Base-by-base conservation (phyloP, 2,888 invertebrate species). In the Drosophila phalerata region DNA sequence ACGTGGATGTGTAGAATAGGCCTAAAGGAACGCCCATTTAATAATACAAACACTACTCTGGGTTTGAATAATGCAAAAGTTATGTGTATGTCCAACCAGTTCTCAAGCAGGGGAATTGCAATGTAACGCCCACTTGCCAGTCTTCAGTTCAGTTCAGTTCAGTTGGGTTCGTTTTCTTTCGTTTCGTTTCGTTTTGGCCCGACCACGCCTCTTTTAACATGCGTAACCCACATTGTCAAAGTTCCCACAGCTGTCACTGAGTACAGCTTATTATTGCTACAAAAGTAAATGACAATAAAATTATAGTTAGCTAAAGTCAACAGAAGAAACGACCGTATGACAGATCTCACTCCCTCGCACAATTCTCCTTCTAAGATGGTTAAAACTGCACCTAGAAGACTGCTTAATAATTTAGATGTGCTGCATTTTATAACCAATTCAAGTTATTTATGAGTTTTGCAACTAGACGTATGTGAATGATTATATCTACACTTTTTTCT, bases 161-260 rank as follows among this genome's bases (percentile, higher is more conserved):
- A 22, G 15, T 32, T 48, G 10, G 11, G 43, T 32, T 19, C n/a
- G 19, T 10, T n/a, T 57, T 32, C 15, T 11, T 30, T 53, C 25
- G 52, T 42, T n/a, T 57, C 43, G 34, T 11, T 28, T 42, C 25
- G 52, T 43, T 55, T 19, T 30, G 17, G 28, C 17, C 30, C 40
- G 28, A 30, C 38, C 57, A 58, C 48, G 58, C 58, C 47, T 38
- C 37, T 19, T 58, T 47, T 48, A 32, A 15, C 38, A 30, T 57
- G 57, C 57, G 57, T 57, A 47, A 10, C 47, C 51, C 69, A 56
- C 55, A 38, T 66, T 60, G 58, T 53, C 53, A 28, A 25, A 37
- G 67, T 71, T 75, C 56, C 75, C 75, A 75, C 75, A 63, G 71
- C 55, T 71, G 75, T 75, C 75, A 62, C 32, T 40, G 52, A 17